Percentiles rank a stretch among this genome's conserved stretches.
phyloP scores from a whole-genome alignment of 2,113 vertebrate species.

The Dryoscopus gambensis region DNA sequence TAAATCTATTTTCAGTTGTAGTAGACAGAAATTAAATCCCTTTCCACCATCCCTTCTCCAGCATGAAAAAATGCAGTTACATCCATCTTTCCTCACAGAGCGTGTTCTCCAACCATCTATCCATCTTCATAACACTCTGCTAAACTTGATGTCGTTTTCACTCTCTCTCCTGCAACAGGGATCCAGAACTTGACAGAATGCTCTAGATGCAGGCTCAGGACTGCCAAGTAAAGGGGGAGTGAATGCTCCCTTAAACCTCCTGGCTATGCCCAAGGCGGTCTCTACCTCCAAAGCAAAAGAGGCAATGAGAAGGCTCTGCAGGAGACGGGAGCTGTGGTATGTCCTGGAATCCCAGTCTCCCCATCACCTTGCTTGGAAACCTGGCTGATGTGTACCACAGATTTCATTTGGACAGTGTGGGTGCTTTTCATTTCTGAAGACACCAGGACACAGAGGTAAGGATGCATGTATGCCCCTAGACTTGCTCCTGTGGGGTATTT shows the following conservation, averaged over 20 bases:
- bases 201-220: neutral
- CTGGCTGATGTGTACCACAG: neutral
- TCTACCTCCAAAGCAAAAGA: neutral
- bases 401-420: neutral
- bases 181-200: neutral
- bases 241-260: neutral
- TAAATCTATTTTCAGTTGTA: neutral
- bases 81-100: neutral
- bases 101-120: neutral
- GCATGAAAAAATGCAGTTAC: neutral
- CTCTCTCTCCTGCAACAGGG: neutral
- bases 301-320: neutral
- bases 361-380: neutral
- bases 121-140: neutral
- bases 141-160: neutral
- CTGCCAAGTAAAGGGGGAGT: neutral
- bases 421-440: neutral
- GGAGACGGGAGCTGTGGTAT: rapidly evolving
- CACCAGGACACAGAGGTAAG: neutral
- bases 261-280: neutral
- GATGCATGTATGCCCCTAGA: rapidly evolving
- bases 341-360: neutral
- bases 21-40: neutral
- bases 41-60: neutral
- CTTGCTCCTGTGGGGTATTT: neutral